A percentile compares a stretch with the other conserved stretches of the same genome.
Conservation (phyloP, 92 coral and sea anemone species). For the Virgularia gustaviana region DNA sequence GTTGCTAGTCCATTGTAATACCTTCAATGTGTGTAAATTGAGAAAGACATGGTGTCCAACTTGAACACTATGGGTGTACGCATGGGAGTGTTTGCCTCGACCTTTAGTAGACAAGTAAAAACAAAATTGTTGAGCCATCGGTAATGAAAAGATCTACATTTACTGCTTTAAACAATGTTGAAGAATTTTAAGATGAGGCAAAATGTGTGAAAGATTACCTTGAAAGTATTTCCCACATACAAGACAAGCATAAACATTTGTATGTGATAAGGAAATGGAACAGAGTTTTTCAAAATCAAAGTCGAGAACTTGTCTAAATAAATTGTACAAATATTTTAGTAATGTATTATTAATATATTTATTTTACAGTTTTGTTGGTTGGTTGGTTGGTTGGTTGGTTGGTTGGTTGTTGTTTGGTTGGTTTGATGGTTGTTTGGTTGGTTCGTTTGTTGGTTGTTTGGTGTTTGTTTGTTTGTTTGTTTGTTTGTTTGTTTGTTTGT, state of each 20-base stretch:
- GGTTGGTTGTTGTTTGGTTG: too few species aligned
- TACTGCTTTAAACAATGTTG: not conserved
- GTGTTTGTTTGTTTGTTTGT: too few species aligned
- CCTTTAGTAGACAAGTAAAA: constrained; percentile 37
- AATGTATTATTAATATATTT: too few species aligned
- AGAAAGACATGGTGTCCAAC: constrained; percentile 93
- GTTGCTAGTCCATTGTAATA: not conserved
- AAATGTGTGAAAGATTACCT: constrained; percentile 72
- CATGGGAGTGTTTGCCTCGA: constrained; percentile 95
- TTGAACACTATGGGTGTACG: constrained; percentile 96
- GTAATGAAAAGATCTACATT: too few species aligned
- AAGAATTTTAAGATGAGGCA: too few species aligned
- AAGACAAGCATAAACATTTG: constrained; percentile 93
- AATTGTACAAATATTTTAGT: not conserved
- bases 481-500: too few species aligned
- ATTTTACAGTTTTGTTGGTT: too few species aligned
- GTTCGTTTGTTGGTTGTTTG: too few species aligned
- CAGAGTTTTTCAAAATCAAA: constrained; percentile 99
- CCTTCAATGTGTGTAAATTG: constrained; percentile 88
- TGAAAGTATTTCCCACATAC: constrained; percentile 98
- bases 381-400: too few species aligned
- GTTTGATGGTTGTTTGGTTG: too few species aligned
- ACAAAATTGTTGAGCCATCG: too few species aligned
- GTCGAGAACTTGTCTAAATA: constrained; percentile 84
- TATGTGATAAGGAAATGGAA: constrained; percentile 88